Conservation (phyloP, 2,113 vertebrate genomes). For the Sinocyclocheilus rhinocerous region DNA sequence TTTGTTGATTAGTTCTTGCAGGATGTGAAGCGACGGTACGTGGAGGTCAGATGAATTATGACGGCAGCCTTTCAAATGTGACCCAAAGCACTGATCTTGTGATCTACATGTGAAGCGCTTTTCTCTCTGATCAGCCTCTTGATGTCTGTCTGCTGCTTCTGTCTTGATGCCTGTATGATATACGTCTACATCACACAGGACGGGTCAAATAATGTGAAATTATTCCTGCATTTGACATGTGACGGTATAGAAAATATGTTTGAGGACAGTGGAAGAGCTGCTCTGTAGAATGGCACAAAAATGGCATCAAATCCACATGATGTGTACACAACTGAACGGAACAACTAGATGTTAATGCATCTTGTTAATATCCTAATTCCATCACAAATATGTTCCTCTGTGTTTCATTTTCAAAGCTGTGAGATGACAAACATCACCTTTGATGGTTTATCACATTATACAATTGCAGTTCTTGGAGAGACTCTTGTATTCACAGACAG, state of each 20-base stretch:
- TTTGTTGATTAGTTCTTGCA: conserved; percentile 61
- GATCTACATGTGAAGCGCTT: conserved; percentile 43
- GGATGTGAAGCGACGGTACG: conserved; percentile 49
- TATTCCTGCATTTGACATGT: conserved; percentile 19
- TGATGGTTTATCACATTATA: background rate
- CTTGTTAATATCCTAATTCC: background rate
- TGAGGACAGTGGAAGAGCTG: background rate
- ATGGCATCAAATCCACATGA: background rate
- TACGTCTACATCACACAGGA: conserved; percentile 16
- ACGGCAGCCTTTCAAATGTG: conserved; percentile 58
- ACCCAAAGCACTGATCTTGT: conserved; percentile 25
- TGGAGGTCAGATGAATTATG: conserved; percentile 57
- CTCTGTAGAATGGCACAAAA: background rate
- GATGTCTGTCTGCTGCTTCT: conserved; percentile 34
- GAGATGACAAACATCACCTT: background rate
- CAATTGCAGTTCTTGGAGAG: background rate
- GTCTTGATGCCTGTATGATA: conserved; percentile 14
- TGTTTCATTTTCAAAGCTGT: background rate
- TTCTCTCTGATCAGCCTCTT: conserved; percentile 22
- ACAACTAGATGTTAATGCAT: background rate
- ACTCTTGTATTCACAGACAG: too few species aligned
- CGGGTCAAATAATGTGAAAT: conserved; percentile 13
- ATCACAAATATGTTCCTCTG: background rate
- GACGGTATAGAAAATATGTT: background rate
- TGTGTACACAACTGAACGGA: background rate